phyloP scores from a whole-genome alignment of 2,888 invertebrate species.

The Cosmorhoe ocellata region DNA sequence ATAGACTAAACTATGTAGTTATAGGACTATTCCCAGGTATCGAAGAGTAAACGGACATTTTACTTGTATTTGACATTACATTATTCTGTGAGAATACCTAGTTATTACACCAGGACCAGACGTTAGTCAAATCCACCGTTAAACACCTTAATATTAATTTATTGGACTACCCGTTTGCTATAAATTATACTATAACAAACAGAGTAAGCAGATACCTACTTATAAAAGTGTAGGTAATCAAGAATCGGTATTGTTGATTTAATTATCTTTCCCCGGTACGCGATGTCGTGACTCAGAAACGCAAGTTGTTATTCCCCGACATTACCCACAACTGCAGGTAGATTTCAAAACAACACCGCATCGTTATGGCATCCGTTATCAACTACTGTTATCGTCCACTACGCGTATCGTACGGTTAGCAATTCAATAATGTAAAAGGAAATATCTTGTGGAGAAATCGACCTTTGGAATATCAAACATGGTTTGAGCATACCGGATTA shows the following conservation, averaged over 20 bases:
- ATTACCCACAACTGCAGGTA: slow-evolving; percentile 47
- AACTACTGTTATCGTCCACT: slow-evolving; percentile 30
- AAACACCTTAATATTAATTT: too few relatives aligned
- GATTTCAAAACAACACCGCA: slow-evolving; percentile 56
- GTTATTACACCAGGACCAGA: too few relatives aligned
- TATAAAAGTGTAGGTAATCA: not conserved
- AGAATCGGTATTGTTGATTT: slow-evolving; percentile 22
- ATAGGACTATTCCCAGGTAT: too few relatives aligned
- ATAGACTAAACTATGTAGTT: too few relatives aligned
- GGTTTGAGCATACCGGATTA: slow-evolving; percentile 19
- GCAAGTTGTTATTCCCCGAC: slow-evolving; percentile 38
- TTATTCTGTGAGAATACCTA: too few relatives aligned
- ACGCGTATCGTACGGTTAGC: slow-evolving; percentile 19
- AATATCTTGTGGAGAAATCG: slow-evolving; percentile 31
- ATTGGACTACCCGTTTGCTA: too few relatives aligned
- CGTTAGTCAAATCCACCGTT: too few relatives aligned
- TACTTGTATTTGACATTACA: too few relatives aligned
- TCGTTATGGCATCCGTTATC: slow-evolving; percentile 34
- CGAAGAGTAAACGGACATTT: too few relatives aligned
- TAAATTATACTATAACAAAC: too few relatives aligned
- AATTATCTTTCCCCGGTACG: slow-evolving; percentile 27
- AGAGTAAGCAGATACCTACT: too few relatives aligned
- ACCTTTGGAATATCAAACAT: slow-evolving; percentile 26
- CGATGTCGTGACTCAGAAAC: slow-evolving; percentile 40
- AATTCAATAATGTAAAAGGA: slow-evolving; percentile 30